Conservation (phyloP, 92 coral and sea anemone genomes). For the Zoanthus sociatus region DNA sequence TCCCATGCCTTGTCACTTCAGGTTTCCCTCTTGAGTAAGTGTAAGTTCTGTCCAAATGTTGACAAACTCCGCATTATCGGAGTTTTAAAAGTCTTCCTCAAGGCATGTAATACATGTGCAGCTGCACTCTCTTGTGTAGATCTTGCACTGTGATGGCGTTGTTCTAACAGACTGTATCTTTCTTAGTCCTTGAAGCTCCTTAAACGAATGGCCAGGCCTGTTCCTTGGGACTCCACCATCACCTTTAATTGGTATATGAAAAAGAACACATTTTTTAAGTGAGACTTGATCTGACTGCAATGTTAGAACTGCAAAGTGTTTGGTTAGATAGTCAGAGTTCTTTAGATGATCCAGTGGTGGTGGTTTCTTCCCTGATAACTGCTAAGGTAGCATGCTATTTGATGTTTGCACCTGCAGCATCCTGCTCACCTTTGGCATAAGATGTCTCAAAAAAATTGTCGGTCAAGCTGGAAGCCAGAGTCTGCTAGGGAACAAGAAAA, state of each 20-base stretch:
- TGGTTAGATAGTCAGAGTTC: background rate
- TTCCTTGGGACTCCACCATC: background rate
- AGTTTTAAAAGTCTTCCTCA: background rate
- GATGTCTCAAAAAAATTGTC: background rate
- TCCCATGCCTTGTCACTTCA: slow-evolving; percentile 12
- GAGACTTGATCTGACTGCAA: background rate
- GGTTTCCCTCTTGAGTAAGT: background rate
- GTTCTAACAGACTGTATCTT: background rate
- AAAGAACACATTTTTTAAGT: background rate
- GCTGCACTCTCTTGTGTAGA: background rate
- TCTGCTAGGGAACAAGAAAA: slow-evolving; percentile 11
- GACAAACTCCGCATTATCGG: slow-evolving; percentile 11
- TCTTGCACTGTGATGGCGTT: background rate
- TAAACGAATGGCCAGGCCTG: background rate
- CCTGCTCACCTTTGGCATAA: background rate
- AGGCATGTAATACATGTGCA: background rate
- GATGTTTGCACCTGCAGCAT: slow-evolving; percentile 25
- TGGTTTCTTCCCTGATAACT: background rate
- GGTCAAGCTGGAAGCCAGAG: background rate
- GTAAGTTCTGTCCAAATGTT: slow-evolving; percentile 10
- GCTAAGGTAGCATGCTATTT: slow-evolving; percentile 9
- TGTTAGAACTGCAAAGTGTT: background rate
- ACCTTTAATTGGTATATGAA: background rate
- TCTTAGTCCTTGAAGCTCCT: background rate
- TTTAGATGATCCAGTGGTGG: background rate